Conservation (phyloP, 2,888 invertebrate species). For the Erebia epiphron region DNA sequence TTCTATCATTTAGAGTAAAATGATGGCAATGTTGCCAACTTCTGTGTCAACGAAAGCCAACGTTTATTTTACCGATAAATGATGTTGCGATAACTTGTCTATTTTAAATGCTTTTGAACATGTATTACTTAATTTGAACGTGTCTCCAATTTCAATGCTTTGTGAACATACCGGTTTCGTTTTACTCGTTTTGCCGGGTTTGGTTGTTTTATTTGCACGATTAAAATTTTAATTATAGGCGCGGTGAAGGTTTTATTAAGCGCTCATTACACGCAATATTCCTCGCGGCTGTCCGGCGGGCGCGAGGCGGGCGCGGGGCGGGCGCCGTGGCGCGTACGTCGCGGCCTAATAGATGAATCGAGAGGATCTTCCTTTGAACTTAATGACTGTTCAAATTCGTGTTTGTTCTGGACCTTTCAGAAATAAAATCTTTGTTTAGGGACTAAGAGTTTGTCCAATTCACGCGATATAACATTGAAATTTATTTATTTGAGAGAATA, state of each 20-base stretch:
- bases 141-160: too few relatives aligned
- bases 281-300: slow-evolving; percentile 6
- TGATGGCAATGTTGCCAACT: too few relatives aligned
- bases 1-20: too few relatives aligned
- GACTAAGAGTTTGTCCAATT: too few relatives aligned
- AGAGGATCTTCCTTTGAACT: neutral
- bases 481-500: too few relatives aligned
- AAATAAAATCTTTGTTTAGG: neutral
- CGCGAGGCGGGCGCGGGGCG: slow-evolving; percentile 10
- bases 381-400: neutral
- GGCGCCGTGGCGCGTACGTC: neutral
- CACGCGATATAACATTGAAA: too few relatives aligned
- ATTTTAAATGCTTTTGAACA: too few relatives aligned
- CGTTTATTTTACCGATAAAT: too few relatives aligned
- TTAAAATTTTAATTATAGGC: neutral
- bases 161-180: neutral
- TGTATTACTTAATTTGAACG: too few relatives aligned
- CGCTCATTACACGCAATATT: slow-evolving; percentile 2
- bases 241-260: neutral
- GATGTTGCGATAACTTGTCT: too few relatives aligned
- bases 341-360: neutral
- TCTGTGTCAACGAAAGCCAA: too few relatives aligned
- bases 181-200: neutral
- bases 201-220: neutral
- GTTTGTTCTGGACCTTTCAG: neutral